A percentile compares a stretch with the other conserved stretches of the same genome.
These are phyloP conservation scores for Crossocerus cetratus DNA, from an alignment of 2,888 invertebrate species.

Conservation along the genomic window DNA sequence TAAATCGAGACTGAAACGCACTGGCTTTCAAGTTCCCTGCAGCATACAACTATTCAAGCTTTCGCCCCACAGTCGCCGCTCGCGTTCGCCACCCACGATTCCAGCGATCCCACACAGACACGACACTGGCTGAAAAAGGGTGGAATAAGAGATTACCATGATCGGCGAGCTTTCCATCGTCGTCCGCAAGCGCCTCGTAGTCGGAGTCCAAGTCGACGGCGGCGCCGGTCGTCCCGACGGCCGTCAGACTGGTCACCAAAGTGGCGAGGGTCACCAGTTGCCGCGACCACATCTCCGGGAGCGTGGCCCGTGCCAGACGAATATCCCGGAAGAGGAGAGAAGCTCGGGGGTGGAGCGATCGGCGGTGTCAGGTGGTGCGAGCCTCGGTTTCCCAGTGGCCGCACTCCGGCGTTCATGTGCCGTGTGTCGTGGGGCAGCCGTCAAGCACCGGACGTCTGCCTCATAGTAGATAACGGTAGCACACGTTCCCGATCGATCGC, in stretches of 20 bases:
- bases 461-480: neutral
- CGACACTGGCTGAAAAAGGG: too few relatives aligned
- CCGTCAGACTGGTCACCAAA: conserved; percentile 47
- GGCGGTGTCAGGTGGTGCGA: neutral
- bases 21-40: too few relatives aligned
- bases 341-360: too few relatives aligned
- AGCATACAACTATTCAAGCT: too few relatives aligned
- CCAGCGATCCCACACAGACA: conserved; percentile 31
- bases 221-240: conserved; percentile 42
- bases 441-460: conserved; percentile 29
- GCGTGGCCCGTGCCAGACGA: neutral
- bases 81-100: neutral
- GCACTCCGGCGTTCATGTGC: neutral
- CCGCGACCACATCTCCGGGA: conserved; percentile 59
- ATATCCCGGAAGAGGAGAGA: too few relatives aligned
- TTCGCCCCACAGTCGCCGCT: too few relatives aligned
- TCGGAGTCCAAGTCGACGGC: conserved; percentile 68
- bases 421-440: neutral
- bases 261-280: conserved; percentile 62
- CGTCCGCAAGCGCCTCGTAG: conserved; percentile 67
- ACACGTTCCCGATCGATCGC: conserved; percentile 18
- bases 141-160: conserved; percentile 51
- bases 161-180: conserved; percentile 61
- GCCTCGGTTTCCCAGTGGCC: neutral
- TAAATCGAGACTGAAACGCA: too few relatives aligned